These are phyloP conservation scores for Drosophila eugracilis DNA, from an alignment of 1,140 invertebrate species.

Conservation along the genomic window DNA sequence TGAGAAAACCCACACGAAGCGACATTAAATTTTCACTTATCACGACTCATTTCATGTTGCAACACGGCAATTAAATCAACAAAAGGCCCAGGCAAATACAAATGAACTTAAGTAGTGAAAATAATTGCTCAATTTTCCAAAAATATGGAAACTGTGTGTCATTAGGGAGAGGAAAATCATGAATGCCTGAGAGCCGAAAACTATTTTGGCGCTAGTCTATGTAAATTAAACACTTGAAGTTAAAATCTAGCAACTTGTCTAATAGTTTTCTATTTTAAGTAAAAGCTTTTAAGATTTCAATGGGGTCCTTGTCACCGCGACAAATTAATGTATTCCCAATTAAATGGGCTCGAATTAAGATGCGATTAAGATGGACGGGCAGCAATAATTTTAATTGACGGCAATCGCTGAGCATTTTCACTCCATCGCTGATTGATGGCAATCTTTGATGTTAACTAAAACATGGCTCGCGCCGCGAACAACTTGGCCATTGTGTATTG, in stretches of 20 bases:
- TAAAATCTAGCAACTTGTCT: no score
- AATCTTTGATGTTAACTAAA: constrained; percentile 35
- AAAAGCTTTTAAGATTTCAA: background rate
- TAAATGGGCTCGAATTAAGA: constrained; percentile 41
- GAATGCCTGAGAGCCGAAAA: background rate
- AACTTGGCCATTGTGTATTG: constrained; percentile 1
- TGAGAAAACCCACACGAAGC: constrained; percentile 34
- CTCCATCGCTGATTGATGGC: constrained; percentile 47
- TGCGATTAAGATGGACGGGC: constrained; percentile 12
- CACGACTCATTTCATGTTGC: constrained; percentile 34
- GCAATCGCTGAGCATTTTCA: constrained; percentile 37
- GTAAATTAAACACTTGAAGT: background rate
- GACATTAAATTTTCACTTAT: constrained; percentile 48
- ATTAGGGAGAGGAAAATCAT: constrained; percentile 5
- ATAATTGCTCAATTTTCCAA: constrained; percentile 63
- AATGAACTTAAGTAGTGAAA: constrained; percentile 35
- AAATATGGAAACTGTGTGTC: constrained; percentile 12
- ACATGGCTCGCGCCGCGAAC: constrained; percentile 35
- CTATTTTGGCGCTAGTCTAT: background rate
- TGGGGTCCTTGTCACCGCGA: background rate
- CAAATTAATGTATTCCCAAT: constrained; percentile 37
- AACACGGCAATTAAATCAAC: constrained; percentile 25
- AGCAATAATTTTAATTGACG: constrained; percentile 42
- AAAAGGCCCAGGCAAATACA: constrained; percentile 10
- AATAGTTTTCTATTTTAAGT: background rate